Base-by-base conservation (phyloP, 2,797 vertebrate genomes). In the Micrastur ruficollis region DNA sequence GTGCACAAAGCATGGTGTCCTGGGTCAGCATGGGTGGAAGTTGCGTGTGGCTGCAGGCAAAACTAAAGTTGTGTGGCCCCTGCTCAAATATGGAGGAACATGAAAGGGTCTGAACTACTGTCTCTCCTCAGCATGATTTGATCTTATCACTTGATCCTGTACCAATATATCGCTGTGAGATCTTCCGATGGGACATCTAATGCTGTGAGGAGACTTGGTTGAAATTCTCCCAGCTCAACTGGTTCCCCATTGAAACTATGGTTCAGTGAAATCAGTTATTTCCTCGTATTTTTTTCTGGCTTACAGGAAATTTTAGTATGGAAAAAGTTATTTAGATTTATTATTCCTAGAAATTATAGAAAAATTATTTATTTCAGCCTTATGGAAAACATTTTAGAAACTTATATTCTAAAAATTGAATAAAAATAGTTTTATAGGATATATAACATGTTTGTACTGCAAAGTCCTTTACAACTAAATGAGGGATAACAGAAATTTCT, bases 111-210 rank as follows among this genome's bases (percentile, higher is more conserved):
- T 58, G 49, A 82, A 34, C 17, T 27, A 3, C 49, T 47, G 9
- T 20, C 59, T 46, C 53, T 40, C 56, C 50, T 75, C 32, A 34
- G 67, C 19, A 3, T 6, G n/a, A 7, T 80, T 80, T 80, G 29
- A 34, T 71, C n/a, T 80, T 49, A 9, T 29, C 7, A 1, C 8
- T 3, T 59, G 59, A 44, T 89, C 23, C 21, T 56, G 1, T 44
- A 21, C 17, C 29, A 32, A 82, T 19, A 3, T 7, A 9, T 31
- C 0, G 0, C 82, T 50, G 26, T 2, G 27, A 78, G 32, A 40
- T 59, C n/a, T 85, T 63, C 49, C 2, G 3, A 4, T 27, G 59
- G 70, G 27, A 46, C 1, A 4, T 19, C 40, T 21, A 6, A 18
- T 1, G 6, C 26, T 13, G 4, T 5, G 23, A 29, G 61, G 61